Evolutionary conservation across 2,888 invertebrate genomes (phyloP).

Genomic region (Pristionchus maxplancki): DNA sequence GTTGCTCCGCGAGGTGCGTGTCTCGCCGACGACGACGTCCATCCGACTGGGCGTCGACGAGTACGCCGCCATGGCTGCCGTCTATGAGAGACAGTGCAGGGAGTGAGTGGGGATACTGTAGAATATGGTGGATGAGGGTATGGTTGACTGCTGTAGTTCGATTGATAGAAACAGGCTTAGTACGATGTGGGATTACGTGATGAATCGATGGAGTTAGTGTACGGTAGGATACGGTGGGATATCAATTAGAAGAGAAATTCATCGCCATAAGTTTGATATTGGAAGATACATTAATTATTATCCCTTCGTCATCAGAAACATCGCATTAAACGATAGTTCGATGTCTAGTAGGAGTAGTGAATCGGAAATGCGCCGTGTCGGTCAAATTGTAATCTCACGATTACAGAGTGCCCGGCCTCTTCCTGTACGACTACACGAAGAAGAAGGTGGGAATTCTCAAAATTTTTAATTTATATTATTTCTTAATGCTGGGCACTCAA

Average conservation of each 20-base stretch:
- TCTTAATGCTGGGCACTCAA: too few species aligned
- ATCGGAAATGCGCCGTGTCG: too few species aligned
- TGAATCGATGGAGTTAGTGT: too few species aligned
- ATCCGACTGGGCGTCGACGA: conserved; percentile 72
- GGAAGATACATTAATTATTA: too few species aligned
- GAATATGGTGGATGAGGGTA: neutral
- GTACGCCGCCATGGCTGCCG: conserved; percentile 70
- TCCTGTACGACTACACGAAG: conserved; percentile 71
- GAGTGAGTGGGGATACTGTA: conserved; percentile 55
- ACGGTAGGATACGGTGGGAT: neutral
- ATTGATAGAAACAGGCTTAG: too few species aligned
- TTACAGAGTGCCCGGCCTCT: conserved; percentile 75
- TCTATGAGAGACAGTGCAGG: conserved; percentile 74
- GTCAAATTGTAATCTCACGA: neutral
- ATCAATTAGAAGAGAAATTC: too few species aligned
- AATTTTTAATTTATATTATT: neutral
- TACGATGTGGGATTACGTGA: too few species aligned
- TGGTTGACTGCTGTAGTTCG: neutral
- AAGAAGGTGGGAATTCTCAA: conserved; percentile 49
- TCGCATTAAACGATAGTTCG: too few species aligned
- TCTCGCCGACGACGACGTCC: conserved; percentile 59
- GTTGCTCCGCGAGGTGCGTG: conserved; percentile 56
- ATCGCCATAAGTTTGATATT: neutral
- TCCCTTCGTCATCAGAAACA: too few species aligned
- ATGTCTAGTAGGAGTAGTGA: too few species aligned